phyloP scores from a whole-genome alignment of 2,797 vertebrate species.

The Coendou prehensilis region DNA sequence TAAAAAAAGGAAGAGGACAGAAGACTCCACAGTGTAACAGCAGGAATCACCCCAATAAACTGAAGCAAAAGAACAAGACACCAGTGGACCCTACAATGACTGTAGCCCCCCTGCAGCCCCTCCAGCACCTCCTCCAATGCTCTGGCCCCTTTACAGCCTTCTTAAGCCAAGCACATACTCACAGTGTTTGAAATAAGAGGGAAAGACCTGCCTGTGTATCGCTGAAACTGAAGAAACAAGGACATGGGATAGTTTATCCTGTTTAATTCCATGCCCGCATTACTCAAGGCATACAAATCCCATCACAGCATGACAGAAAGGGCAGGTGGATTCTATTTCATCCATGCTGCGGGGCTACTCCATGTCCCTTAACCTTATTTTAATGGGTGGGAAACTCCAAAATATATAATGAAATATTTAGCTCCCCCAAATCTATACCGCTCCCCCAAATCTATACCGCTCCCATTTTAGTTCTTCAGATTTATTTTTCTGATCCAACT shows the following conservation, averaged over 20 bases:
- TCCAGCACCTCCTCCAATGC: not conserved
- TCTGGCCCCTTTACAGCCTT: not conserved
- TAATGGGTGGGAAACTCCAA: not conserved
- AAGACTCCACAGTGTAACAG: not conserved
- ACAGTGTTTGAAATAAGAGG: conserved; percentile 5
- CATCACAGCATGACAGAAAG: not conserved
- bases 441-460: not conserved
- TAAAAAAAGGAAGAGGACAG: not conserved
- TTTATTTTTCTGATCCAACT: conserved; percentile 69
- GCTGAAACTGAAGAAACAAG: conserved; percentile 47
- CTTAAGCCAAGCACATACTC: not conserved
- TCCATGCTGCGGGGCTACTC: not conserved
- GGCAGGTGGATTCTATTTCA: not conserved
- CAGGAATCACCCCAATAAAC: not conserved
- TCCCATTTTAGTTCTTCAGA: conserved; percentile 2
- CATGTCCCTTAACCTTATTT: not conserved
- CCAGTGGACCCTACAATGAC: not conserved
- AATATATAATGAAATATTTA: not conserved
- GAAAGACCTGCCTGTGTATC: not conserved
- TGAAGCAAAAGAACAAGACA: not conserved
- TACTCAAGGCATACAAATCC: not conserved
- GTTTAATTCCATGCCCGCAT: not conserved
- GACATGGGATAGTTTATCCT: conserved; percentile 33
- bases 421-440: not conserved
- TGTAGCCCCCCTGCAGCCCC: not conserved